Conservation (phyloP, 92 coral and sea anemone species). For the Phymanthus crucifer region DNA sequence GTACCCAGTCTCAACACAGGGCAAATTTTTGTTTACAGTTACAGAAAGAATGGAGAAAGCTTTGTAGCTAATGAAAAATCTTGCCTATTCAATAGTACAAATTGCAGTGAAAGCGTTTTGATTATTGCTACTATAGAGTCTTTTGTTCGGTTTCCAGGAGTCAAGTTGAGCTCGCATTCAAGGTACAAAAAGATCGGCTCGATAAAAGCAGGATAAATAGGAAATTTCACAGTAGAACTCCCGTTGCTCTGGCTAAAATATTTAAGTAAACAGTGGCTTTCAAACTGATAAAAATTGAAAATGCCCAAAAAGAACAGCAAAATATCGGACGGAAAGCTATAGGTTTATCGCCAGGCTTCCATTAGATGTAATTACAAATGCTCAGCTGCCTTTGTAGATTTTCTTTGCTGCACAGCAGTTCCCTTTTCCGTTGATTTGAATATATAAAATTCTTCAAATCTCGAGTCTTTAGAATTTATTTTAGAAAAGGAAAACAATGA, state of each 20-base stretch:
- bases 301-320: conserved; percentile 49
- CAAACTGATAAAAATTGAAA: conserved; percentile 40
- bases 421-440: conserved; percentile 28
- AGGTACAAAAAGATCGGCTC: conserved; percentile 64
- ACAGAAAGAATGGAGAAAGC: conserved; percentile 46
- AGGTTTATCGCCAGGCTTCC: conserved; percentile 18
- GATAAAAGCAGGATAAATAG: conserved; percentile 59
- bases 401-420: conserved; percentile 25
- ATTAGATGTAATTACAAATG: conserved; percentile 31
- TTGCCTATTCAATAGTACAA: conserved; percentile 69
- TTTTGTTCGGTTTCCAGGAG: conserved; percentile 48
- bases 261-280: conserved; percentile 30
- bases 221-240: conserved; percentile 44
- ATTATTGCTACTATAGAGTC: conserved; percentile 64
- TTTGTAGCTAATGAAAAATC: conserved; percentile 82
- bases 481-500: conserved; percentile 21
- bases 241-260: conserved; percentile 49
- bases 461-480: conserved; percentile 30
- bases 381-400: conserved; percentile 20
- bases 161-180: conserved; percentile 60
- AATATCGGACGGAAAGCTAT: conserved; percentile 31
- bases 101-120: conserved; percentile 71
- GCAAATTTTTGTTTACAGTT: conserved; percentile 66
- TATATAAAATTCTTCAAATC: conserved; percentile 29
- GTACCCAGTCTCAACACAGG: conserved; percentile 64